A percentile compares a stretch with the other conserved stretches of the same genome.
These are phyloP conservation scores for Chloropsis cyanopogon DNA, from an alignment of 2,113 vertebrate species.

Conservation along the genomic window DNA sequence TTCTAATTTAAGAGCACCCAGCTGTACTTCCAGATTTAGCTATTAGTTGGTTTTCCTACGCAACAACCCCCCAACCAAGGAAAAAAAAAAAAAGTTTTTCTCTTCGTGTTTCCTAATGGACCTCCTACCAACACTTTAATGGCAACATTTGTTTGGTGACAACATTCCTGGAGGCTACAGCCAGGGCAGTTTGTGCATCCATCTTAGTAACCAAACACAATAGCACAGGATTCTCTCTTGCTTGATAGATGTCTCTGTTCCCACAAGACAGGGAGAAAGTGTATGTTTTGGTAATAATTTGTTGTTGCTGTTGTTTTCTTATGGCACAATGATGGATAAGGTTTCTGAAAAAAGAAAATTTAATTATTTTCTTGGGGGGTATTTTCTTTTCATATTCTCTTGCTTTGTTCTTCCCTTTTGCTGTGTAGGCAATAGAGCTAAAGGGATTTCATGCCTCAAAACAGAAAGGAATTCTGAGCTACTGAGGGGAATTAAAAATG, in stretches of 20 bases:
- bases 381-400: background rate
- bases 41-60: slow-evolving; percentile 17
- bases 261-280: background rate
- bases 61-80: background rate
- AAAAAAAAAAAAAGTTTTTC: background rate
- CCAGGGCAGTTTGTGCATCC: background rate
- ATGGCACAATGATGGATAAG: background rate
- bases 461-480: slow-evolving; percentile 4
- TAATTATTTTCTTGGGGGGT: background rate
- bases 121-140: slow-evolving; percentile 16
- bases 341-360: background rate
- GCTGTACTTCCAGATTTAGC: slow-evolving; percentile 31
- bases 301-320: background rate
- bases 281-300: background rate
- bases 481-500: background rate
- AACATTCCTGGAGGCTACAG: slow-evolving; percentile 13
- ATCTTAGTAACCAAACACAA: slow-evolving; percentile 1
- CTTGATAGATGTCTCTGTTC: background rate
- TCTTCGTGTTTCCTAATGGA: background rate
- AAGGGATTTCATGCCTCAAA: slow-evolving; percentile 17
- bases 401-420: slow-evolving; percentile 26
- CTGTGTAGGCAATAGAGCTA: background rate
- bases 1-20: slow-evolving; percentile 35
- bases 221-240: background rate
- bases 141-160: slow-evolving; percentile 29